Base-by-base conservation (phyloP, 2,113 vertebrate species). In the Callospermophilus lateralis region DNA sequence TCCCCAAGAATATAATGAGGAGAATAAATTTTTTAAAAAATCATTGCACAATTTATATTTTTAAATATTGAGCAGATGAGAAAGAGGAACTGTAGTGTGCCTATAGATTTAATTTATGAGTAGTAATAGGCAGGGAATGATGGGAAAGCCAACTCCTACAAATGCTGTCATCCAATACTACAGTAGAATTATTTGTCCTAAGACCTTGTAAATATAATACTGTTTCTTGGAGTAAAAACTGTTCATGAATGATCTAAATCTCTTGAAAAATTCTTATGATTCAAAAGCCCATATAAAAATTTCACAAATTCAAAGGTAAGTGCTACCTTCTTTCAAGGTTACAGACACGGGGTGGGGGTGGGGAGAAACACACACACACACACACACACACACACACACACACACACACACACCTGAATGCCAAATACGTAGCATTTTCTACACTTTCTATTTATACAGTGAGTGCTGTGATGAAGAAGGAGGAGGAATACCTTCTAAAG, bases 231-330 rank as follows among this genome's bases (percentile, higher is more conserved):
- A 81, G 53, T 91, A 55, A 61, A 93, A 95, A 17, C 22, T 78
- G 42, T 3, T 79, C 68, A 48, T 51, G 11, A 26, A 22, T 4
- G 17, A 84, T 70, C 39, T 88, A 76, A 92, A 81, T 19, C 34
- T 73, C 48, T 86, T 42, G 53, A 94, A 89, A 96, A 68, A 16
- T 61, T 68, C 63, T 87, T 92, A 78, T 10, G 17, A 85, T 61
- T 92, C 32, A 3, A 78, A 96, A 94, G n/a, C 15, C 65, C 48
- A 94, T 32, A 93, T 90, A 90, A 96, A 94, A 95, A 68, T 90
- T 90, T 68, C 30, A 61, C 58, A 92, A 95, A 20, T 84, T 22
- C 70, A 73, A 53, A 96, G 3, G 20, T 76, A 84, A 79, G 12
- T 95, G 93, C 42, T 94, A 92, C 42, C 30, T 81, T 72, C 16